Base-by-base conservation (phyloP, 2,113 vertebrate species). In the Balaeniceps rex region DNA sequence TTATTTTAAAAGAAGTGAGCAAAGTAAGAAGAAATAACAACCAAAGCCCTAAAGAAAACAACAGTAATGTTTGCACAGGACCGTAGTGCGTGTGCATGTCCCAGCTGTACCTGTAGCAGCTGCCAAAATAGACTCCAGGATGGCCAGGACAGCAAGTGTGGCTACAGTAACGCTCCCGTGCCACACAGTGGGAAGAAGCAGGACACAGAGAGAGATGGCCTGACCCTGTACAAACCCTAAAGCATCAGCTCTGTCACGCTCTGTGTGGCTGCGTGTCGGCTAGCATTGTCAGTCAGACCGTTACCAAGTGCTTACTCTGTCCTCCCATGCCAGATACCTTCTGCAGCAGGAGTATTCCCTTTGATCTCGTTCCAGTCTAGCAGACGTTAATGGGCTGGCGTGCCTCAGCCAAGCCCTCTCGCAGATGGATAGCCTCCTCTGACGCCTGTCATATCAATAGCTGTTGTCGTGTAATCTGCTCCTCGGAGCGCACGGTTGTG, bases 401-500 rank as follows among this genome's bases (percentile, higher is more conserved):
- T n/a, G 46, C 29, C 61, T 79, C 36, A 44, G 54, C 65, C 60
- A 71, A 69, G 54, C 28, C 38, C 28, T 38, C 51, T 40, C 14
- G 2, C 31, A 42, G 71, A 60, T 28, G 70, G 80, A 55, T 31
- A 10, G 42, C 33, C 14, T 83, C 63, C 71, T 84, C 85, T 57
- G 63, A 33, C 38, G 29, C 38, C 66, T 80, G 58, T 76, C 77
- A 10, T 49, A 23, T 17, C 78, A 29, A 15, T 11, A 42, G 10
- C 82, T 87, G 77, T 38, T 60, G 61, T 71, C 47, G 18, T 65
- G 46, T 40, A 76, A 76, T 57, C 77, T 82, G 66, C 46, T 91
- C 6, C 40, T 58, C 1, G 0, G 40, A 28, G 10, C 5, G 11
- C n/a, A 22, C 0, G 2, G 12, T 17, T 54, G 21, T 71, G 42